Evolutionary conservation across 2,113 vertebrate genomes (phyloP).

Genomic region (Pristiophorus japonicus): DNA sequence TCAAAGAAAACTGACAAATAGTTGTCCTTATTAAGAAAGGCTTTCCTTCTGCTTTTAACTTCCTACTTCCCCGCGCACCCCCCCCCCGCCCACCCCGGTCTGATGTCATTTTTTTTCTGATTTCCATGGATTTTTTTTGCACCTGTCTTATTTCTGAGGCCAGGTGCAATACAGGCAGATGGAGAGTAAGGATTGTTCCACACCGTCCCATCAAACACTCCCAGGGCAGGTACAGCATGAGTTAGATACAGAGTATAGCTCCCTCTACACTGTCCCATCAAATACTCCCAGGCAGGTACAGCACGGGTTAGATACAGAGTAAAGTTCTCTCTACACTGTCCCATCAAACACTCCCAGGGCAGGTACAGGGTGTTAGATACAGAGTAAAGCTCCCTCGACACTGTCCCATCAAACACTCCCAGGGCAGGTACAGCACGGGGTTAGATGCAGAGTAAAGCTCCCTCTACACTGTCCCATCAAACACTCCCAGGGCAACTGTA

Average conservation of each 20-base stretch:
- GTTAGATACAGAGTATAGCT: no score
- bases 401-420: neutral
- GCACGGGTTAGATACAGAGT: neutral
- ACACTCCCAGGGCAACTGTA: neutral
- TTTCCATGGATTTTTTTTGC: no score
- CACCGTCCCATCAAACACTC: neutral
- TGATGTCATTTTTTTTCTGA: no score
- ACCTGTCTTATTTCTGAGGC: neutral
- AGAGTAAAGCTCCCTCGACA: neutral
- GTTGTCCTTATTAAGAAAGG: neutral
- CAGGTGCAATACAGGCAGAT: neutral
- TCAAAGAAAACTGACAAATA: no score
- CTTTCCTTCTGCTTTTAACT: no score
- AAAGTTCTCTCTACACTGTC: neutral
- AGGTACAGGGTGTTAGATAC: neutral
- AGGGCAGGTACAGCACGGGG: neutral
- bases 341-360: neutral
- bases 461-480: neutral
- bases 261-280: neutral
- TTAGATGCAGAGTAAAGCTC: neutral
- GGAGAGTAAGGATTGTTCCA: neutral
- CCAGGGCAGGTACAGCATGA: neutral
- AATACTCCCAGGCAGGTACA: neutral
- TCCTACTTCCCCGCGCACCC: no score
- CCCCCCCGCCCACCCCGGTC: no score